Conservation (phyloP, 2,797 vertebrate species). For the Hippopotamyrus pictus region DNA sequence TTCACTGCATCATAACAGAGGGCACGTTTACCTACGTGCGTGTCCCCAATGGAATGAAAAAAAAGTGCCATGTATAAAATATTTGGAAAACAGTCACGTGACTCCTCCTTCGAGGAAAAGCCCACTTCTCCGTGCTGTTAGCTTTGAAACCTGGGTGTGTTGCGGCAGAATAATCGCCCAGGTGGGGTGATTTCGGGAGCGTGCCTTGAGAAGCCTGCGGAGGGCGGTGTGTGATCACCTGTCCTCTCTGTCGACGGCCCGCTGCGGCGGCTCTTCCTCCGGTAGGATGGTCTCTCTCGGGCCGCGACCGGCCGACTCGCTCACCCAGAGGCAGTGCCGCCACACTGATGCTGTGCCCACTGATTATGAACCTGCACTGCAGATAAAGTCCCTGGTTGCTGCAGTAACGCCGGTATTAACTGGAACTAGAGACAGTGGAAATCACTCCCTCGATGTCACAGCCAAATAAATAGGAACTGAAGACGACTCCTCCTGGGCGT, state of each 20-base stretch:
- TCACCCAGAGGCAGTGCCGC: background rate
- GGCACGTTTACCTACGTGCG: background rate
- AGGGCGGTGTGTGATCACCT: background rate
- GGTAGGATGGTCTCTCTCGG: background rate
- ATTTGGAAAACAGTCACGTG: background rate
- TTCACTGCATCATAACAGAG: background rate
- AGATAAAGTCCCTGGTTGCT: background rate
- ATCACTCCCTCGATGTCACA: background rate
- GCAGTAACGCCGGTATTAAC: background rate
- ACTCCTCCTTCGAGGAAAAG: background rate
- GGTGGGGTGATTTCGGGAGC: background rate
- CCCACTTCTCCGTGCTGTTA: background rate
- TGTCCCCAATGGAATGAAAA: background rate
- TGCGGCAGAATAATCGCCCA: background rate
- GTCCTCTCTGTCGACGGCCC: background rate
- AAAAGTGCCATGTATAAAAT: background rate
- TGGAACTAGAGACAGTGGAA: background rate
- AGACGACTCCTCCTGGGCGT: background rate
- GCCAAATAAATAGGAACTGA: background rate
- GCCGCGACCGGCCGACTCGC: background rate
- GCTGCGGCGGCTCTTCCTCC: background rate
- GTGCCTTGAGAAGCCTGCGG: background rate
- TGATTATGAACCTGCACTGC: background rate
- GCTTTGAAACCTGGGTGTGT: background rate
- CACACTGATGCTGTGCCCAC: background rate